Evolutionary conservation across 2,113 vertebrate species (phyloP).

Genomic region (Epinephelus fuscoguttatus): DNA sequence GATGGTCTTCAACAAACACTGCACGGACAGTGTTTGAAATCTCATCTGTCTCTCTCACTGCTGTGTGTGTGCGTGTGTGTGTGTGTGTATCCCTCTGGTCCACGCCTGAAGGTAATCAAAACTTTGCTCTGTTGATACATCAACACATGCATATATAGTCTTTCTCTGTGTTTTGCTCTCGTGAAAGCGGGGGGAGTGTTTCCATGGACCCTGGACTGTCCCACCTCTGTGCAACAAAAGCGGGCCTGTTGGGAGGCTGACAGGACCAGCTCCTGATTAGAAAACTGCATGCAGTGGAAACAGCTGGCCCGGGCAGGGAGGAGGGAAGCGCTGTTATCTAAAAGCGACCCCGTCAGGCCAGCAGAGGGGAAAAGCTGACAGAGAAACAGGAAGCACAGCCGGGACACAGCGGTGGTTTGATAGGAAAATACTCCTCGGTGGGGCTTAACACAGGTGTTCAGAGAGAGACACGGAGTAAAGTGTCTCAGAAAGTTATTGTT

Average conservation of each 20-base stretch:
- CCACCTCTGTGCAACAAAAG: conserved; percentile 66
- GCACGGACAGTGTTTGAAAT: conserved; percentile 73
- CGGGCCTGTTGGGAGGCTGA: conserved; percentile 50
- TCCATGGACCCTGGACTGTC: conserved; percentile 42
- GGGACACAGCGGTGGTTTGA: conserved; percentile 27
- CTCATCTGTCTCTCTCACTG: conserved; percentile 61
- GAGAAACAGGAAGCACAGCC: conserved; percentile 74
- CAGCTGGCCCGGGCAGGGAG: conserved; percentile 68
- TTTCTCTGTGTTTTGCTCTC: conserved; percentile 48
- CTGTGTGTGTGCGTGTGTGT: conserved; percentile 3
- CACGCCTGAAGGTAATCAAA: conserved; percentile 62
- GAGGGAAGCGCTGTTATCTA: conserved; percentile 69
- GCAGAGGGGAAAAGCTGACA: conserved; percentile 62
- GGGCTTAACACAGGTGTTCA: conserved; percentile 59
- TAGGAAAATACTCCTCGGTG: conserved; percentile 43
- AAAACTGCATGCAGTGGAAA: conserved; percentile 76
- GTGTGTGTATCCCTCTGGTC: conserved; percentile 18
- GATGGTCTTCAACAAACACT: conserved; percentile 78
- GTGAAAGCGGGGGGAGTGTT: conserved; percentile 24
- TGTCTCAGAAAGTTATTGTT: neutral
- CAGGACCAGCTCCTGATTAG: conserved; percentile 68
- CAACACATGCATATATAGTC: conserved; percentile 44
- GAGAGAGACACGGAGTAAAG: neutral
- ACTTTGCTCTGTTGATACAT: conserved; percentile 64
- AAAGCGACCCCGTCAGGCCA: conserved; percentile 51